Evolutionary conservation across 1,140 invertebrate genomes (phyloP), one percentile per base, ranked within the genome.

Genomic region (Scaptomyza graminum): DNA sequence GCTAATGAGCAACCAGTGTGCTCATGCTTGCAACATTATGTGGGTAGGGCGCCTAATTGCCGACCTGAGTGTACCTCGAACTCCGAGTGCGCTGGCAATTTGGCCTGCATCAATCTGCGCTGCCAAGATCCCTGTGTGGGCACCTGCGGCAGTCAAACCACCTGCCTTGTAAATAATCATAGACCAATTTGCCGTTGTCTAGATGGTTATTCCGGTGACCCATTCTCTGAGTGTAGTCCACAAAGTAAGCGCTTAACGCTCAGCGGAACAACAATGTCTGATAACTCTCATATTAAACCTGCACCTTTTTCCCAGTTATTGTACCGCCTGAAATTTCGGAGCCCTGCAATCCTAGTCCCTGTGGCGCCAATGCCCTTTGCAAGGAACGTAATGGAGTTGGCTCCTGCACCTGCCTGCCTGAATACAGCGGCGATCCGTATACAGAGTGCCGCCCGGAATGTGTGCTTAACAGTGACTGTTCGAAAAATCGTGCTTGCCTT

Each of bases 61-160:
- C 93, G 95, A 56, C 96, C 96, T 50, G 95, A 97, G 93, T 96
- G 96, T 91, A 94, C 94, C 31, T 93, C 95, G 54, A 94, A 95
- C 88, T 94, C 94, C 39, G 96, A 97, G 92, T 97, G 96, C 90
- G 92, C 94, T 1, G 94, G 93, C 67, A 95, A 95, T 92, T 92
- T 94, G 73, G 95, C 95, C 46, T 97, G 96, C 90, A 93, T 96
- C 49, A 94, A 94, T 74, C 94, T 95, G 77, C 95, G 94, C 92
- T 97, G 96, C 92, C 92, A 91, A 62, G 94, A 95, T 91, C 96
- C 96, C 60, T 97, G 96, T 89, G 94, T 94, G 31, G 96, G 96
- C 16, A 85, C 90, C 46, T 97, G 96, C 92, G 96, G 96, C 46
- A 92, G 93, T 49, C 94, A 95, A 74, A 94, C 95, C 18, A 93